Evolutionary conservation across 2,113 vertebrate species (phyloP).

Genomic region (Microcebus jonahi): DNA sequence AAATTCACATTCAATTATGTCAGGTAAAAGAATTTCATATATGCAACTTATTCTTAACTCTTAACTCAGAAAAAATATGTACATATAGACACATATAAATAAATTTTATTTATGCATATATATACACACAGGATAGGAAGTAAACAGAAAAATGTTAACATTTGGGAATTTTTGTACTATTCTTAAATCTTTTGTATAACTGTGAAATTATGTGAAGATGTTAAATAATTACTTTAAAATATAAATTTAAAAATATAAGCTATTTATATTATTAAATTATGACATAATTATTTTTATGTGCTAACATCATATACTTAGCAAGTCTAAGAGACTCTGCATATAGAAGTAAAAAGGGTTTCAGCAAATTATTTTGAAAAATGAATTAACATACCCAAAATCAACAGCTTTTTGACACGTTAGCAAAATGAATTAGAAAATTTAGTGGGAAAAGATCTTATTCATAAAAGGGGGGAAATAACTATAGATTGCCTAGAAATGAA

Average conservation of each 20-base stretch:
- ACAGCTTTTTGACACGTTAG: not conserved
- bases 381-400: not conserved
- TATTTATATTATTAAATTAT: not conserved
- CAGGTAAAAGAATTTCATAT: not conserved
- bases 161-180: not conserved
- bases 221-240: not conserved
- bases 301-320: not conserved
- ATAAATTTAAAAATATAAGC: not conserved
- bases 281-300: not conserved
- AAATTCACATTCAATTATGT: not conserved
- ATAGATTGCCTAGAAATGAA: not conserved
- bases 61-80: not conserved
- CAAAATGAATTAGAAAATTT: slow-evolving; percentile 14
- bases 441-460: not conserved
- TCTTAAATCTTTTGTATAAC: not conserved
- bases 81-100: not conserved
- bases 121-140: not conserved
- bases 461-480: not conserved
- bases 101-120: not conserved
- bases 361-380: not conserved
- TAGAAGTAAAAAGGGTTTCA: slow-evolving; percentile 4
- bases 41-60: not conserved
- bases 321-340: slow-evolving; percentile 10
- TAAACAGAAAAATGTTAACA: not conserved
- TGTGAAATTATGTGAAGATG: slow-evolving; percentile 2